phyloP scores from a whole-genome alignment of 2,888 invertebrate genomes.

The Acholoe squamosa region DNA sequence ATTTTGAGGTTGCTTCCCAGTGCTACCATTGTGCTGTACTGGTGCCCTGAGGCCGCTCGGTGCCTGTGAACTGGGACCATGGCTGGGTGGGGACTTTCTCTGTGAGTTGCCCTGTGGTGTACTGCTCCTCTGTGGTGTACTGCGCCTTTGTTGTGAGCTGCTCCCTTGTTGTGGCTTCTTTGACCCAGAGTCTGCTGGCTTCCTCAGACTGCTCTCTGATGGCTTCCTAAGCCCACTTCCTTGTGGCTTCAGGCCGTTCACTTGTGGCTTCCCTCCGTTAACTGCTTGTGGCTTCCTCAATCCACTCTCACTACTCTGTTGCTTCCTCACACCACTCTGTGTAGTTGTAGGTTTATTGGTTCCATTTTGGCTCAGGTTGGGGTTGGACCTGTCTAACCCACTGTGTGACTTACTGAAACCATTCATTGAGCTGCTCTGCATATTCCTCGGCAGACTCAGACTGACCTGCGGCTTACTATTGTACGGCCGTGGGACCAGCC shows the following conservation, averaged over 20 bases:
- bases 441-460: neutral
- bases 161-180: neutral
- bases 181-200: neutral
- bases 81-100: too few relatives aligned
- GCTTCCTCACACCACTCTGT: neutral
- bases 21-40: neutral
- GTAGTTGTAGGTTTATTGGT: neutral
- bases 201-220: neutral
- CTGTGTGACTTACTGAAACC: neutral
- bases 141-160: too few relatives aligned
- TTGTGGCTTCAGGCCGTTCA: neutral
- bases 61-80: neutral
- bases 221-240: neutral
- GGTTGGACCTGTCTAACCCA: neutral
- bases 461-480: slow-evolving; percentile 7
- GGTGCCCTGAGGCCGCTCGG: neutral
- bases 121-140: too few relatives aligned
- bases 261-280: neutral
- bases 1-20: neutral
- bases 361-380: neutral
- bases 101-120: too few relatives aligned
- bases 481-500: neutral
- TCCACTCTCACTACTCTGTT: neutral
- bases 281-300: neutral
- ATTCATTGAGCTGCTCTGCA: neutral